These are phyloP conservation scores for Hippocampus abdominalis DNA, from an alignment of 2,113 vertebrate species.

Conservation along the genomic window DNA sequence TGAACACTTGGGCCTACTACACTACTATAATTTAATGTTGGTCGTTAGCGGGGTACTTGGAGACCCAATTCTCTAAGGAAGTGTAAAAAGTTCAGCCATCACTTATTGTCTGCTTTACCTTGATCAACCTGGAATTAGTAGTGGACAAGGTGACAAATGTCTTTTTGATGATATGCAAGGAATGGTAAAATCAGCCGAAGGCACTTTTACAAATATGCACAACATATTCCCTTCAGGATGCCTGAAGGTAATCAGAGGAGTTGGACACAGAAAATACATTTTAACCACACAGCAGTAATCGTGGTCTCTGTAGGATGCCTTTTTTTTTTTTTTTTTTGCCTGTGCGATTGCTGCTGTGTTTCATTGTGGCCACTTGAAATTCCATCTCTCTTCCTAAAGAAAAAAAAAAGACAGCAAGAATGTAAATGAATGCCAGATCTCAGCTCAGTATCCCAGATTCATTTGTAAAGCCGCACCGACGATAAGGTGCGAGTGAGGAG, in stretches of 20 bases:
- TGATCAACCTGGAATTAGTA: too few relatives aligned
- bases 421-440: slow-evolving; percentile 66
- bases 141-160: neutral
- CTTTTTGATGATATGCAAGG: neutral
- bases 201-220: slow-evolving; percentile 2
- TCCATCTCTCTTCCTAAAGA: slow-evolving; percentile 43
- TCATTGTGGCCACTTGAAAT: slow-evolving; percentile 53
- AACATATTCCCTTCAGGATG: slow-evolving; percentile 26
- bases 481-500: slow-evolving; percentile 46
- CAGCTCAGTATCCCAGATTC: slow-evolving; percentile 25
- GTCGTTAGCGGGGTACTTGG: too few relatives aligned
- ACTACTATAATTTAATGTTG: too few relatives aligned
- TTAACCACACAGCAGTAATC: slow-evolving; percentile 37
- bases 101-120: too few relatives aligned
- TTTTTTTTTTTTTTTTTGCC: slow-evolving; percentile 9
- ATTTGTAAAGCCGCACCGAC: slow-evolving; percentile 37
- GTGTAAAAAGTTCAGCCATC: too few relatives aligned
- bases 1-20: too few relatives aligned
- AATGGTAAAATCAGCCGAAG: neutral
- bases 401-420: slow-evolving; percentile 46
- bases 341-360: slow-evolving; percentile 43
- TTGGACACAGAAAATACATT: slow-evolving; percentile 50
- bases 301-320: slow-evolving; percentile 31
- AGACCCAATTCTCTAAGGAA: too few relatives aligned
- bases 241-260: slow-evolving; percentile 59